phyloP scores from a whole-genome alignment of 2,113 vertebrate genomes.

The Natator depressus region DNA sequence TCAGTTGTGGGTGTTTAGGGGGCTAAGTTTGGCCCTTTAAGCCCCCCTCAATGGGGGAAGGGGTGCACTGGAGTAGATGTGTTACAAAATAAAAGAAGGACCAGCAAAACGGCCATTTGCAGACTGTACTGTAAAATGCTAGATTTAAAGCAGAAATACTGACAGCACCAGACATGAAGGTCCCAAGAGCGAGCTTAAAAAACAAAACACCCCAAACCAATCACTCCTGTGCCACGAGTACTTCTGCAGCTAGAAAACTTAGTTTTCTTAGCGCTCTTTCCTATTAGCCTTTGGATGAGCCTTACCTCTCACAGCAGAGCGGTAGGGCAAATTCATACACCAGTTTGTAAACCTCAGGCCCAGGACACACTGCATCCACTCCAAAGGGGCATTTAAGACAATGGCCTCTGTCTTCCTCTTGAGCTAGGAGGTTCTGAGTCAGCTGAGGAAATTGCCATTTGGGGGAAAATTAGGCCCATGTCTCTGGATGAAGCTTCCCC shows the following conservation, averaged over 20 bases:
- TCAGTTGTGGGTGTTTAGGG: not conserved
- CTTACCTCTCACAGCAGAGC: not conserved
- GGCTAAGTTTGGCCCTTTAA: not conserved
- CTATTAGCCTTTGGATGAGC: not conserved
- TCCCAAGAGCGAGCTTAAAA: not conserved
- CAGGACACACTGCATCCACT: rapidly evolving
- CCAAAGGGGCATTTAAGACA: not conserved
- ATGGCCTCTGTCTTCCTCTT: not conserved
- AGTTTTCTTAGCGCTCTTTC: not conserved
- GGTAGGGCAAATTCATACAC: not conserved
- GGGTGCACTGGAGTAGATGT: not conserved
- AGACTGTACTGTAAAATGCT: slow-evolving; percentile 10
- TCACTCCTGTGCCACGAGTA: not conserved
- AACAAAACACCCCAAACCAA: not conserved
- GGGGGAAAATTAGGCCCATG: slow-evolving; percentile 5
- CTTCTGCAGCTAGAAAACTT: not conserved
- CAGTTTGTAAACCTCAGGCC: not conserved
- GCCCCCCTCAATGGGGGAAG: not conserved
- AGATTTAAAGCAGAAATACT: not conserved
- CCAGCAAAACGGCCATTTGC: not conserved
- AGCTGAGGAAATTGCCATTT: slow-evolving; percentile 9
- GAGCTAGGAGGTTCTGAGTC: slow-evolving; percentile 43
- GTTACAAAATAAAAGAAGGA: not conserved
- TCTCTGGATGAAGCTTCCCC: slow-evolving; percentile 34
- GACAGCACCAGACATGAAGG: not conserved